Evolutionary conservation across 2,888 invertebrate genomes (phyloP).

Genomic region (Bembecia ichneumoniformis): DNA sequence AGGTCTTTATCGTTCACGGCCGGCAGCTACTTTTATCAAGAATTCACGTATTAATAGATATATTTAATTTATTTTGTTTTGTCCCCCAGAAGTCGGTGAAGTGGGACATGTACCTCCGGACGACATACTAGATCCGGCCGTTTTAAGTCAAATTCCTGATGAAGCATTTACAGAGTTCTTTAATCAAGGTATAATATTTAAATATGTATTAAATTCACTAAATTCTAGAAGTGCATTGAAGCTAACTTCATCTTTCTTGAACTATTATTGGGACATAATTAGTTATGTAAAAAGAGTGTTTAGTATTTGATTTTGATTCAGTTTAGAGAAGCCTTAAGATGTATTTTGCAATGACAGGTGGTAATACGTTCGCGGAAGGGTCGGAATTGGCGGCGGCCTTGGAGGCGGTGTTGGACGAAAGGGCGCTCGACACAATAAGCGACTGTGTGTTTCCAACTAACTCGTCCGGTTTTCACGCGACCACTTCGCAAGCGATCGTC

Average conservation of each 20-base stretch:
- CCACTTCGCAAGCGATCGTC: not conserved
- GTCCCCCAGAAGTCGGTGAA: conserved; percentile 23
- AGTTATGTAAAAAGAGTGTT: too few relatives aligned
- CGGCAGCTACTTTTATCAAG: too few relatives aligned
- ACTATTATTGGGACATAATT: too few relatives aligned
- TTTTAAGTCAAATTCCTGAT: conserved; percentile 55
- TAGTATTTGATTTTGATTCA: too few relatives aligned
- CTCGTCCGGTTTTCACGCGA: not conserved
- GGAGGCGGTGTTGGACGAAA: conserved; percentile 74
- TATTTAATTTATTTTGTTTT: not conserved
- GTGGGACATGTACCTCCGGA: conserved; percentile 75
- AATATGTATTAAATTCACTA: too few relatives aligned
- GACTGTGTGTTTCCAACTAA: conserved; percentile 35
- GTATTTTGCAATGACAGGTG: too few relatives aligned
- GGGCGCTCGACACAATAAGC: conserved; percentile 60
- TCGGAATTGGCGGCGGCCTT: conserved; percentile 90
- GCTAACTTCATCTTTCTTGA: not conserved
- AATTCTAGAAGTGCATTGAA: not conserved
- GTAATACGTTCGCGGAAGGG: conserved; percentile 78
- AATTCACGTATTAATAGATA: too few relatives aligned
- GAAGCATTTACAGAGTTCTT: conserved; percentile 74
- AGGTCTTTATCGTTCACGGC: too few relatives aligned
- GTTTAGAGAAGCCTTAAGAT: too few relatives aligned
- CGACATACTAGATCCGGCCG: conserved; percentile 71
- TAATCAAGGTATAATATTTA: conserved; percentile 64